These are phyloP conservation scores for Ctenomys sociabilis DNA, from an alignment of 2,113 vertebrate species.

Conservation along the genomic window DNA sequence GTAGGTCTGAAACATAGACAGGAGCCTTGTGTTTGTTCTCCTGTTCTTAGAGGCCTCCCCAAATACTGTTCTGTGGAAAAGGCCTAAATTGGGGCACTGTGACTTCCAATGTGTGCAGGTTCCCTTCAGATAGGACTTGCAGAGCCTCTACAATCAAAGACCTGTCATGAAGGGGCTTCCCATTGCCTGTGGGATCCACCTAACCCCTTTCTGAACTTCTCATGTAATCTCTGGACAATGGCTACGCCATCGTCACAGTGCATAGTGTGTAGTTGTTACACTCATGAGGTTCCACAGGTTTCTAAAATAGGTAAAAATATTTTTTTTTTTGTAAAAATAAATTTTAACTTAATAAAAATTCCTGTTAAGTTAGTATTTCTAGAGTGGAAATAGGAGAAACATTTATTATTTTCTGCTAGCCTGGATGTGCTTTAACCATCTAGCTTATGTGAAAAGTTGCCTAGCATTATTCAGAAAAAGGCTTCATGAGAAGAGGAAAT, in stretches of 20 bases:
- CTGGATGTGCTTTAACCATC: constrained; percentile 53
- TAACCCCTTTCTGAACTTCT: background rate
- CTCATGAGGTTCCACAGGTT: background rate
- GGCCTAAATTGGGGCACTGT: background rate
- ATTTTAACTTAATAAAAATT: constrained; percentile 47
- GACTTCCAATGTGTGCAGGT: background rate
- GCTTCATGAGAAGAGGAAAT: constrained; percentile 31
- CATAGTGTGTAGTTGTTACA: background rate
- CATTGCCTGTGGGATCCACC: background rate
- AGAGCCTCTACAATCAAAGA: background rate
- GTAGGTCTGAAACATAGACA: background rate
- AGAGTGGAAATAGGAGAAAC: constrained; percentile 3
- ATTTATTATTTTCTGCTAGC: background rate
- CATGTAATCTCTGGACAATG: background rate
- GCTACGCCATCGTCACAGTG: background rate
- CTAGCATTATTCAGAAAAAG: constrained; percentile 15
- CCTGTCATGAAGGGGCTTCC: background rate
- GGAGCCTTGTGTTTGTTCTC: background rate
- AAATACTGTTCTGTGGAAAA: background rate
- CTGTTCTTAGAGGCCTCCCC: background rate
- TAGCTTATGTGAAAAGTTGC: background rate
- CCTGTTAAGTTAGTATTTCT: background rate
- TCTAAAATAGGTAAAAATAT: constrained; percentile 44
- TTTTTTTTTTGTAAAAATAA: background rate
- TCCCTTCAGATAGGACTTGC: background rate